Percentiles rank a stretch among this genome's conserved stretches.
Conservation (phyloP, 2,113 vertebrate genomes). For the Xiphophorus maculatus region DNA sequence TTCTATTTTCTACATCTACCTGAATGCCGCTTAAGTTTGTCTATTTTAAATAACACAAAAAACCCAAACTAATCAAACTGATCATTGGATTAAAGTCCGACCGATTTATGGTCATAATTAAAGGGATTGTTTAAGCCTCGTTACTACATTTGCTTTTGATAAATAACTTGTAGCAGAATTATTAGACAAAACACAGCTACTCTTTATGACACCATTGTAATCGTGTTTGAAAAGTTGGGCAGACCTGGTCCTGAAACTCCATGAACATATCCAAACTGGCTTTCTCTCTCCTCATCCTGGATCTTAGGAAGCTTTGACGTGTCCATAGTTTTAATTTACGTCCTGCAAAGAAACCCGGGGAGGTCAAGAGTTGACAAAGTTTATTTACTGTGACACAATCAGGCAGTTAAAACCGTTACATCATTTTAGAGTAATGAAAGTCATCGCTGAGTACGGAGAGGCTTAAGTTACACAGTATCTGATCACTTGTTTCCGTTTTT, state of each 20-base stretch:
- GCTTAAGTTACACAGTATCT: neutral
- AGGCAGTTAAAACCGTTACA: neutral
- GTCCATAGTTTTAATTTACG: conserved; percentile 82
- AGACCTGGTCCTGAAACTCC: conserved; percentile 93
- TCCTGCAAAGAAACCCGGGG: conserved; percentile 27
- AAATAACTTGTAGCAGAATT: too few relatives aligned
- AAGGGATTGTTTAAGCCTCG: neutral
- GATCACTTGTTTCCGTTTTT: neutral
- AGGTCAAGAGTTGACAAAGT: neutral
- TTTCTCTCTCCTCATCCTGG: conserved; percentile 88
- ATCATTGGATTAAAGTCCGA: too few relatives aligned
- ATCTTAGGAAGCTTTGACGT: conserved; percentile 91
- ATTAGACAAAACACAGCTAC: too few relatives aligned
- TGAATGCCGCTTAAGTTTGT: too few relatives aligned
- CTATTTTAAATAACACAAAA: too few relatives aligned
- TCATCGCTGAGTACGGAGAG: neutral
- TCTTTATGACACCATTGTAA: too few relatives aligned
- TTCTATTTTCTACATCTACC: neutral
- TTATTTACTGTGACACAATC: too few relatives aligned
- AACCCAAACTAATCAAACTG: too few relatives aligned
- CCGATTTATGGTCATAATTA: neutral
- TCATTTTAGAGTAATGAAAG: neutral
- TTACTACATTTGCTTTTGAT: too few relatives aligned
- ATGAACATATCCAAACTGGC: conserved; percentile 88
- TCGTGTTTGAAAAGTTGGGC: neutral